A percentile compares a stretch with the other conserved stretches of the same genome.
phyloP scores from a whole-genome alignment of 2,113 vertebrate genomes.

The Pygoscelis antarcticus region DNA sequence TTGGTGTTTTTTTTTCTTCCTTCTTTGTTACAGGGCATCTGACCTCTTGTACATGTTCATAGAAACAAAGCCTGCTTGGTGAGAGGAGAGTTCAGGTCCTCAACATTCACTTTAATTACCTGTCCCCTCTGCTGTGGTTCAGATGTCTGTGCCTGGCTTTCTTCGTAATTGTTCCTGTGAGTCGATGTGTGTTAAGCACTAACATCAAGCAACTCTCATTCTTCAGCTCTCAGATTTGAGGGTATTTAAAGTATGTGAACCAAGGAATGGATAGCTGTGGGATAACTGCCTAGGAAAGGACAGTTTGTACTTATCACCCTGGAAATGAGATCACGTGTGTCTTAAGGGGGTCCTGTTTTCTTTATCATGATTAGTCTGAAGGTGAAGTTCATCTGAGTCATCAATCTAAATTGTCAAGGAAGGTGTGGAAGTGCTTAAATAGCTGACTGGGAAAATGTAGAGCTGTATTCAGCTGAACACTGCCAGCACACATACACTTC shows the following conservation, averaged over 20 bases:
- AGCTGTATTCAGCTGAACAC: not conserved
- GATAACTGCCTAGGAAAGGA: not conserved
- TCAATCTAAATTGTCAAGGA: not conserved
- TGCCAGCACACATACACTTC: fast-evolving
- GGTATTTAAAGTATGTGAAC: not conserved
- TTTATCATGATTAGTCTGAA: not conserved
- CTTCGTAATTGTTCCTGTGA: not conserved
- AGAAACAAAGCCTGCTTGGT: not conserved
- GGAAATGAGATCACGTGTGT: fast-evolving
- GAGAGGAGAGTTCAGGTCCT: not conserved
- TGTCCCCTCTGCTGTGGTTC: not conserved
- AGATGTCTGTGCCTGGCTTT: not conserved
- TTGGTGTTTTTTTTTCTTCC: not conserved
- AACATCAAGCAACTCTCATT: not conserved
- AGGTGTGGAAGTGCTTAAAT: not conserved
- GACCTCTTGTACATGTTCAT: not conserved
- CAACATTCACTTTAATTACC: not conserved
- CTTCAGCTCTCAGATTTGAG: not conserved
- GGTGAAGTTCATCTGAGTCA: not conserved
- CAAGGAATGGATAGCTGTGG: not conserved
- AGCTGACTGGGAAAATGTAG: not conserved
- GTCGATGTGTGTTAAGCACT: not conserved
- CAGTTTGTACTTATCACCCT: not conserved
- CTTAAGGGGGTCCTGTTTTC: not conserved
- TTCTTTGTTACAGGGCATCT: not conserved